Base-by-base conservation (phyloP, 2,888 invertebrate species). In the Epistrophe grossulariae region DNA sequence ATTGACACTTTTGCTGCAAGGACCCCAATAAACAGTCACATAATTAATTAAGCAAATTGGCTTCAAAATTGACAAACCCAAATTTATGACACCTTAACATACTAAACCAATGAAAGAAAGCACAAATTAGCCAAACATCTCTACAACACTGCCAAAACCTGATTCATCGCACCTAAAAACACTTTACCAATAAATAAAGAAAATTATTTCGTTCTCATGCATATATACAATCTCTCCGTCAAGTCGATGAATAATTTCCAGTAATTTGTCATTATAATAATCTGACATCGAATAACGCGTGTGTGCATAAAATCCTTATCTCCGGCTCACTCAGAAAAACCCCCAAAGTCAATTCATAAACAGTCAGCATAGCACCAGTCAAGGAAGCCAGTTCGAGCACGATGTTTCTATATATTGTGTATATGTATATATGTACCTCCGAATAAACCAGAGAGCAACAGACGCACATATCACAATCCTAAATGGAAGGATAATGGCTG, bases 261-360 rank as follows among this genome's bases (percentile, higher is more conserved):
- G 88, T 89, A 89, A 89, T 89, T 89, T 89, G 89, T 89, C 89
- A 89, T 88, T 87, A 82, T 88, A 88, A 88, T 89, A 89, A 89
- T 89, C 89, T 88, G 88, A 89, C 84, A 88, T 89, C 89, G 84
- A 89, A 88, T 89, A 89, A 84, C 88, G 88, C 89, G 70, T 89
- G 89, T 88, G 74, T 87, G 87, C 82, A 87, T 79, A 76, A 83
- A 87, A 83, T 83, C 68, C 87, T 87, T 87, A 87, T 87, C 87
- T 76, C 24, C 70, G 9, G 59, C 68, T 83, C 83, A 72, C 66
- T 76, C 60, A 71, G 40, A 40, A 62, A 83, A 72, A 40, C 74
- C 87, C 70, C 72, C 71, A 64, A 64, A 70, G 50, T 71, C 64
- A 71, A 59, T 62, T 77, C 57, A 70, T 40, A 72, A 45, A 71